Base-by-base conservation (phyloP, 2,113 vertebrate genomes). In the Nicator chloris region DNA sequence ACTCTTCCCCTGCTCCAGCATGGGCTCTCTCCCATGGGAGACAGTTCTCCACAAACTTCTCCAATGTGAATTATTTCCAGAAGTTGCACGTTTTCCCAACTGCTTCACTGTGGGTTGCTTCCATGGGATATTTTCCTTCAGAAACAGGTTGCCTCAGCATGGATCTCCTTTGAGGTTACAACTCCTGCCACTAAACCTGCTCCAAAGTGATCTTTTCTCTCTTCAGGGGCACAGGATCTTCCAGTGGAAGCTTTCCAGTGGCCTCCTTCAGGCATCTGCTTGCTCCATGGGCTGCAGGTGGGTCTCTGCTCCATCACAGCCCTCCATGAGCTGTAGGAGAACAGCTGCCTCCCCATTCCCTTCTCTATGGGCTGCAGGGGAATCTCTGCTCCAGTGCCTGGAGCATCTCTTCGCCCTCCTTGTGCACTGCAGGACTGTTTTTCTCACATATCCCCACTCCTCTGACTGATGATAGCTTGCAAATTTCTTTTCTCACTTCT, bases 181-280 rank as follows among this genome's bases (percentile, higher is more conserved):
- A 35, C 39, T 33, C 26, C 45, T 73, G 39, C 22, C 39, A 39
- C 20, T 26, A 27, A 54, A 37, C 9, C 18, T 33, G 6, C 22
- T 44, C 9, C 13, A n/a, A 5, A 0, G 0, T 42, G 40, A 42
- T 14, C 26, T 72, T 8, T 50, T 61, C 26, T 37, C 40, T 73
- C 61, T 40, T n/a, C 8, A 28, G 15, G 5, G 18, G 30, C n/a
- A 54, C 22, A 33, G 5, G 9, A 61, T 10, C 18, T 11, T 69
- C 49, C 35, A 68, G n/a, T 8, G 12, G 7, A 13, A 9, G 11
- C 9, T 45, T 66, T 20, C 24, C 21, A 22, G 13, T 24, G 13
- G 5, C 40, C 21, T 47, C 11, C 26, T 61, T 47, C 47, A 40
- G 11, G 12, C 21, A 82, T 18, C 21, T 1, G 2, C 47, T 17